Evolutionary conservation across 2,797 vertebrate species (phyloP).

Genomic region (Danionella dracula): DNA sequence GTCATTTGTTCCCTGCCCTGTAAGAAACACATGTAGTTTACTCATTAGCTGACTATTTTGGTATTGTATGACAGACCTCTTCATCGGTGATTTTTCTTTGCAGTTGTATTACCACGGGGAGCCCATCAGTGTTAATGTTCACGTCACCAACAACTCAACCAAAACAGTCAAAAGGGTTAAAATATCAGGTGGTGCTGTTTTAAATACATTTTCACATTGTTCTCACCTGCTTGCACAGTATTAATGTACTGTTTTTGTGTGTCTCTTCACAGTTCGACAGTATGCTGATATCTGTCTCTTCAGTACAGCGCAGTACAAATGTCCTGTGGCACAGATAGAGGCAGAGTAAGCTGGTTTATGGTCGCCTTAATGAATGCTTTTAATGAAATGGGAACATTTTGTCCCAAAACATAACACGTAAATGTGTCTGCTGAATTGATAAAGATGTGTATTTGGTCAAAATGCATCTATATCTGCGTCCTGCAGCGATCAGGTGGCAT

Average conservation of each 20-base stretch:
- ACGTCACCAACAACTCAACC: slow-evolving; percentile 97
- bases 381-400: no score
- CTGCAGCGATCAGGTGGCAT: slow-evolving; percentile 86
- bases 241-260: neutral
- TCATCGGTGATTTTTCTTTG: neutral
- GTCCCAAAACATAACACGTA: no score
- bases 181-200: slow-evolving; percentile 77
- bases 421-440: no score
- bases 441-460: neutral
- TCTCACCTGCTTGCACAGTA: neutral
- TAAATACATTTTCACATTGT: neutral
- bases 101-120: slow-evolving; percentile 97
- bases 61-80: neutral
- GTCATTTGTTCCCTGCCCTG: no score
- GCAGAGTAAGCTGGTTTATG: slow-evolving; percentile 97
- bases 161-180: slow-evolving; percentile 97
- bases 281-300: slow-evolving; percentile 96
- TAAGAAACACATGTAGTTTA: no score
- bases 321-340: slow-evolving; percentile 88
- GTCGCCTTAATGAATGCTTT: no score
- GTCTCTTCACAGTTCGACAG: slow-evolving; percentile 78
- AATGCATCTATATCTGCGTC: neutral
- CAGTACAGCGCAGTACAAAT: slow-evolving; percentile 96
- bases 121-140: slow-evolving; percentile 94
- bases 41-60: no score